A percentile compares a stretch with the other conserved stretches of the same genome.
Evolutionary conservation across 2,797 vertebrate species (phyloP).

Genomic region (Cossypha heuglini): DNA sequence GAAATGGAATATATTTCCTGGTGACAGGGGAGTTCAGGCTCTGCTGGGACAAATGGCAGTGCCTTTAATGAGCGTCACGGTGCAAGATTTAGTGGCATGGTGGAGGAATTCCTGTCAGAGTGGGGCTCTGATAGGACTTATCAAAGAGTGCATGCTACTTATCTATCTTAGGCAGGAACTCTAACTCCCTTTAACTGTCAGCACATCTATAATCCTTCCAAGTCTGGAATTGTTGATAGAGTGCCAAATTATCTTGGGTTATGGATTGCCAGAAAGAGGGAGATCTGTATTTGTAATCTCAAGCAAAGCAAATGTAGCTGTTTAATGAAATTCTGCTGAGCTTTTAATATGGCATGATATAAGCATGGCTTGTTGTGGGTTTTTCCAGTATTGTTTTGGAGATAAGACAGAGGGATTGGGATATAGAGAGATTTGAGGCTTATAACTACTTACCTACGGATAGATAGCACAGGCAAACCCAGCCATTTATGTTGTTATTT

Average conservation of each 20-base stretch:
- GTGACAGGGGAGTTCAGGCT: slow-evolving; percentile 2
- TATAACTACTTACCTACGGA: neutral
- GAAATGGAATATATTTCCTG: slow-evolving; percentile 23
- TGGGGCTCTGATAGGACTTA: slow-evolving; percentile 55
- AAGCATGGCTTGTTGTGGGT: neutral
- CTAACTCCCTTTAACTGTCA: slow-evolving; percentile 34
- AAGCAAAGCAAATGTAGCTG: slow-evolving; percentile 16
- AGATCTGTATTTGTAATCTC: neutral
- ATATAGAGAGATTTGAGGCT: neutral
- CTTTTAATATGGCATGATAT: neutral
- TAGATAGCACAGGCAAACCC: neutral
- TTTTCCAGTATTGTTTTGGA: neutral
- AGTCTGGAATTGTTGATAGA: slow-evolving; percentile 43
- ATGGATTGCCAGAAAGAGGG: slow-evolving; percentile 19
- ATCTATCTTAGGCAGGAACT: slow-evolving; percentile 41
- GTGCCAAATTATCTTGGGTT: slow-evolving; percentile 43
- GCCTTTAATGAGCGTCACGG: neutral
- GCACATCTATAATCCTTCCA: slow-evolving; percentile 37
- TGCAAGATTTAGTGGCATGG: neutral
- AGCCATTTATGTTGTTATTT: neutral
- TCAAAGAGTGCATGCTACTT: slow-evolving; percentile 25
- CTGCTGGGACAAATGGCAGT: neutral
- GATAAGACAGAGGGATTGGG: neutral
- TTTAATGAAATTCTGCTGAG: slow-evolving; percentile 14
- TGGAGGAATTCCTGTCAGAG: slow-evolving; percentile 53